Evolutionary conservation across 2,113 vertebrate species (phyloP).

Genomic region (Piaya cayana): DNA sequence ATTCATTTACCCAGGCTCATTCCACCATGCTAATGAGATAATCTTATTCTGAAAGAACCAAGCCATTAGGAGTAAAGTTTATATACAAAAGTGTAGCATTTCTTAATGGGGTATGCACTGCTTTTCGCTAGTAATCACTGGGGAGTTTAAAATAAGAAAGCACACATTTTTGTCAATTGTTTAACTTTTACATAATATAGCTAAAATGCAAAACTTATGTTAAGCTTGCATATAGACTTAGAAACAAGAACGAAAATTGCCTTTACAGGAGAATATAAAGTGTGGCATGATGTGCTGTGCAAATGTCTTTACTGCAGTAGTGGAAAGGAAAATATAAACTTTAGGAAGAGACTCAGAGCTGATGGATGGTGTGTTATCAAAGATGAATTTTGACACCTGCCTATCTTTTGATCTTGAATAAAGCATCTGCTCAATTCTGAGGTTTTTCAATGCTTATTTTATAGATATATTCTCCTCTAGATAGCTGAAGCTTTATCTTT

Average conservation of each 20-base stretch:
- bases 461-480: conserved; percentile 10
- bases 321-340: not conserved
- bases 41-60: conserved; percentile 51
- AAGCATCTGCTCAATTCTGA: conserved; percentile 46
- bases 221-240: not conserved
- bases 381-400: conserved; percentile 69
- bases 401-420: conserved; percentile 64
- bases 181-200: not conserved
- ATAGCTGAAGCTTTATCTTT: conserved; percentile 42
- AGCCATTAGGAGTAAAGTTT: conserved; percentile 23
- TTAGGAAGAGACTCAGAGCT: conserved; percentile 40
- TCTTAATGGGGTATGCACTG: not conserved
- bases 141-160: not conserved
- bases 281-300: not conserved
- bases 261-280: not conserved
- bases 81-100: not conserved
- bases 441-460: conserved; percentile 36
- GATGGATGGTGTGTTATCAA: conserved; percentile 45
- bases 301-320: not conserved
- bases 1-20: conserved; percentile 55
- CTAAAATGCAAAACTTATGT: not conserved
- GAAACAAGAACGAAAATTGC: not conserved
- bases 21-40: conserved; percentile 47
- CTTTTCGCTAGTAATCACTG: not conserved
- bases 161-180: not conserved